A percentile compares a stretch with the other conserved stretches of the same genome.
Evolutionary conservation across 2,113 vertebrate species (phyloP).

Genomic region (Myocastor coypus): DNA sequence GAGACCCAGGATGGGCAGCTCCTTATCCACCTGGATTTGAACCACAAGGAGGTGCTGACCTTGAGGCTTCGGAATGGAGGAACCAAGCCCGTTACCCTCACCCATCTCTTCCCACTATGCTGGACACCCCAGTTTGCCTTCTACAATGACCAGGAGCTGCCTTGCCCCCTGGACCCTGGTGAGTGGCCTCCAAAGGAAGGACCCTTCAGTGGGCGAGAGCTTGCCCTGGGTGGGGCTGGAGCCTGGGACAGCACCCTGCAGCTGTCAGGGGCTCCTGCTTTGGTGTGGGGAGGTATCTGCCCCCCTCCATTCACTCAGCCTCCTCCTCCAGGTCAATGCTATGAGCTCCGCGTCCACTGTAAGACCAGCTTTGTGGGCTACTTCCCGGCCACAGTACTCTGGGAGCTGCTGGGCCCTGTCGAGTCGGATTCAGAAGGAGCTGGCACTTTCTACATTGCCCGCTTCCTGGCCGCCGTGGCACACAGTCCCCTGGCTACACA

Average conservation of each 20-base stretch:
- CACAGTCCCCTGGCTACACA: conserved; percentile 87
- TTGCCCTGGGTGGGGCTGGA: neutral
- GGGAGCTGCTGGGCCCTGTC: conserved; percentile 54
- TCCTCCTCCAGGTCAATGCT: conserved; percentile 84
- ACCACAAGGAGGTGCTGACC: conserved; percentile 59
- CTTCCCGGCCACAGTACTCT: conserved; percentile 85
- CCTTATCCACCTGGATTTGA: conserved; percentile 85
- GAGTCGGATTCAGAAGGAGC: conserved; percentile 40
- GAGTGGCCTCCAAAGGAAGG: conserved; percentile 48
- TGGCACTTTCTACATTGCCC: conserved; percentile 89
- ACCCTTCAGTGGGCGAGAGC: neutral
- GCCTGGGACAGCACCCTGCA: neutral
- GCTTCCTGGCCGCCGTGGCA: conserved; percentile 87
- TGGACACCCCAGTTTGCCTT: conserved; percentile 75
- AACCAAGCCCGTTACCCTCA: conserved; percentile 84
- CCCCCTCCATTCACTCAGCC: neutral
- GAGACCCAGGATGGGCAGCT: conserved; percentile 80
- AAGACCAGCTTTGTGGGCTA: conserved; percentile 85
- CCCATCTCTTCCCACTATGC: conserved; percentile 81
- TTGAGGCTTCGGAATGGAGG: conserved; percentile 89
- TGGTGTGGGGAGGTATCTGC: neutral
- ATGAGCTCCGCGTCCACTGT: conserved; percentile 88
- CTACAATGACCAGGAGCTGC: conserved; percentile 77
- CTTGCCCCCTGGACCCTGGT: conserved; percentile 89
- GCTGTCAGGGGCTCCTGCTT: neutral